Conservation (phyloP, 1,140 invertebrate genomes). For the Eupristina koningsbergeri region DNA sequence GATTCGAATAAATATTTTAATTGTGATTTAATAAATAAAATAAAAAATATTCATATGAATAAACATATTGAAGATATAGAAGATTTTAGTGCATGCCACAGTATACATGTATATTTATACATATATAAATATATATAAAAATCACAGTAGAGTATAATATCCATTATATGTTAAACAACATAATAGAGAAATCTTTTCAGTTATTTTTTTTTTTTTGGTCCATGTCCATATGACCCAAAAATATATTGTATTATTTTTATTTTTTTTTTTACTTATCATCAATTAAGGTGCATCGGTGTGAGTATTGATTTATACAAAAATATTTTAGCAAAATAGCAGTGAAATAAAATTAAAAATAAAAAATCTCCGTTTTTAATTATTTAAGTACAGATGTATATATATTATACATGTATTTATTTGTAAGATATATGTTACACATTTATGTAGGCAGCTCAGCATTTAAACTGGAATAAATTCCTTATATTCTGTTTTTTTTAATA, state of each 20-base stretch:
- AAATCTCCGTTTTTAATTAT: conserved; percentile 28
- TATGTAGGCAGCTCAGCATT: conserved; percentile 1
- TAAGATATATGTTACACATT: not conserved
- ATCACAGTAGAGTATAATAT: conserved; percentile 8
- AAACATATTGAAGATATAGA: conserved; percentile 38
- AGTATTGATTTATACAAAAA: conserved; percentile 39
- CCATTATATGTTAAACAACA: not conserved
- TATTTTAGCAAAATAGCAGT: conserved; percentile 39
- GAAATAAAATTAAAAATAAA: conserved; percentile 15
- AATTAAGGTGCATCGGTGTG: conserved; percentile 35
- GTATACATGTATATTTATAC: no score
- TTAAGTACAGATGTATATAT: conserved; percentile 9
- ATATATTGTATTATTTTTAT: conserved; percentile 12
- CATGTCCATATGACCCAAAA: conserved; percentile 13
- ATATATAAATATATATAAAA: conserved; percentile 28
- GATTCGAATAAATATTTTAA: not conserved
- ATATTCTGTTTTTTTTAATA: not conserved
- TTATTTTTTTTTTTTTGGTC: conserved; percentile 16
- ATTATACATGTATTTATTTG: conserved; percentile 34
- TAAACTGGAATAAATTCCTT: not conserved
- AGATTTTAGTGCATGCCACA: conserved; percentile 39
- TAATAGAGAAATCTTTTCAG: conserved; percentile 8
- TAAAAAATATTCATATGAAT: conserved; percentile 24
- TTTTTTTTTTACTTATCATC: conserved; percentile 15
- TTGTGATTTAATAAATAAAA: not conserved